A percentile compares a stretch with the other conserved stretches of the same genome.
Conservation (phyloP, 2,113 vertebrate genomes). For the Garra rufa region DNA sequence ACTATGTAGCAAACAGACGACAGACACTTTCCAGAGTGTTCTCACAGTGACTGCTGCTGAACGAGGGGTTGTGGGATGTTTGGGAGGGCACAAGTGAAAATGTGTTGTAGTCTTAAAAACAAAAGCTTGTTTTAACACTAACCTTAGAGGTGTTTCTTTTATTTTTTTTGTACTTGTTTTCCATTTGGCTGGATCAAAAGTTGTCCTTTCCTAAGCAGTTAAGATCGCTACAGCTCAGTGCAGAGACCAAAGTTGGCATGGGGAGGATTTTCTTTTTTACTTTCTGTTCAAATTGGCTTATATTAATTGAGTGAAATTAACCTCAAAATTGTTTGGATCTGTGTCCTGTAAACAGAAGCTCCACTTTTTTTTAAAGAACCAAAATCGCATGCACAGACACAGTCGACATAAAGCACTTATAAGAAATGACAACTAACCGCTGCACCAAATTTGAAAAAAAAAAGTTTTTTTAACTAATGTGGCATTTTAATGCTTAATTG, state of each 20-base stretch:
- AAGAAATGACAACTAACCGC: constrained; percentile 32
- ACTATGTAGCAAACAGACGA: constrained; percentile 76
- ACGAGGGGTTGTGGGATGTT: constrained; percentile 53
- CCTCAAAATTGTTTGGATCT: constrained; percentile 57
- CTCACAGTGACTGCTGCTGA: constrained; percentile 71
- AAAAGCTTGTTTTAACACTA: constrained; percentile 55
- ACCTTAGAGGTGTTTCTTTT: constrained; percentile 43
- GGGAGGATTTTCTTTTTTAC: constrained; percentile 31
- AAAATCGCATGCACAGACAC: constrained; percentile 64
- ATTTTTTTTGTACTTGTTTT: not conserved
- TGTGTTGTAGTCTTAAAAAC: constrained; percentile 61
- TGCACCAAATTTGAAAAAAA: constrained; percentile 48
- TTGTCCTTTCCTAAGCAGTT: constrained; percentile 42
- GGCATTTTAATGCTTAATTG: constrained; percentile 48
- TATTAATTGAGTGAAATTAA: constrained; percentile 42
- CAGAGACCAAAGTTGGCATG: constrained; percentile 74
- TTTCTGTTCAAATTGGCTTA: constrained; percentile 10
- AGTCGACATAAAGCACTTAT: constrained; percentile 64
- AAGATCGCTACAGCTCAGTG: constrained; percentile 65
- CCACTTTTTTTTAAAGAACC: constrained; percentile 44
- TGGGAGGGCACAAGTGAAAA: constrained; percentile 58
- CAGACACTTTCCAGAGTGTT: constrained; percentile 62
- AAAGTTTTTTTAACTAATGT: constrained; percentile 43
- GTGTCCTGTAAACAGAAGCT: constrained; percentile 46
- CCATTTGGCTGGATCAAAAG: constrained; percentile 53